Evolutionary conservation across 2,888 invertebrate genomes (phyloP).

Genomic region (Pelosia muscerda): DNA sequence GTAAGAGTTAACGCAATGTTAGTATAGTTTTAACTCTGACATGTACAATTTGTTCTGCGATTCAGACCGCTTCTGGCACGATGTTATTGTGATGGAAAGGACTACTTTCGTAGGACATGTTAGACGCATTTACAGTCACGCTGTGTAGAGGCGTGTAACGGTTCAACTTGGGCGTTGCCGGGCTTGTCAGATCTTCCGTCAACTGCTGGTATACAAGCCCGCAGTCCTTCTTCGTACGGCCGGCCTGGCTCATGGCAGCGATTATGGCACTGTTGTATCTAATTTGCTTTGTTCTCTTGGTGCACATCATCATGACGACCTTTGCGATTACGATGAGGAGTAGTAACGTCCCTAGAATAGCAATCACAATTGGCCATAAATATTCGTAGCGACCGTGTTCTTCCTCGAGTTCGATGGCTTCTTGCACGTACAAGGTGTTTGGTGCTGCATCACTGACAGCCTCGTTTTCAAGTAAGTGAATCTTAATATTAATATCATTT

Average conservation of each 20-base stretch:
- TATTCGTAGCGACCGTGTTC: conserved; percentile 82
- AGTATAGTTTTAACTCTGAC: conserved; percentile 67
- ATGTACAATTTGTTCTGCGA: conserved; percentile 58
- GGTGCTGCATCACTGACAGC: conserved; percentile 52
- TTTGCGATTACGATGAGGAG: conserved; percentile 85
- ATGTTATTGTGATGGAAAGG: conserved; percentile 89
- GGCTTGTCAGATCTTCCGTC: conserved; percentile 91
- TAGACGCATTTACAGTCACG: conserved; percentile 78
- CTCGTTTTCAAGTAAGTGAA: conserved; percentile 74
- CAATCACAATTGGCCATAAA: conserved; percentile 87
- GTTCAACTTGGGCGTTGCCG: conserved; percentile 89
- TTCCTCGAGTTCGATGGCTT: conserved; percentile 68
- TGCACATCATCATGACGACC: conserved; percentile 79
- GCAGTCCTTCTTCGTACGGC: conserved; percentile 89
- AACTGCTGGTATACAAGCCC: conserved; percentile 92
- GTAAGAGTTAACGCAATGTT: conserved; percentile 81
- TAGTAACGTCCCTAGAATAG: conserved; percentile 86
- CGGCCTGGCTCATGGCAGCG: conserved; percentile 84
- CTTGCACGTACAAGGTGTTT: conserved; percentile 65
- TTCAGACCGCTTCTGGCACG: conserved; percentile 88
- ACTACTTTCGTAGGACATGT: conserved; percentile 87
- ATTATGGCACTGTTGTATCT: conserved; percentile 85
- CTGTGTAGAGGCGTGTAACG: conserved; percentile 88
- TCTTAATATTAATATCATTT: conserved; percentile 66
- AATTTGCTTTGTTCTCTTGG: conserved; percentile 71